A percentile compares a stretch with the other conserved stretches of the same genome.
These are phyloP conservation scores for Paracentrotus lividus DNA, from an alignment of 53 echinoderm and acorn worm genomes.

Conservation along the genomic window DNA sequence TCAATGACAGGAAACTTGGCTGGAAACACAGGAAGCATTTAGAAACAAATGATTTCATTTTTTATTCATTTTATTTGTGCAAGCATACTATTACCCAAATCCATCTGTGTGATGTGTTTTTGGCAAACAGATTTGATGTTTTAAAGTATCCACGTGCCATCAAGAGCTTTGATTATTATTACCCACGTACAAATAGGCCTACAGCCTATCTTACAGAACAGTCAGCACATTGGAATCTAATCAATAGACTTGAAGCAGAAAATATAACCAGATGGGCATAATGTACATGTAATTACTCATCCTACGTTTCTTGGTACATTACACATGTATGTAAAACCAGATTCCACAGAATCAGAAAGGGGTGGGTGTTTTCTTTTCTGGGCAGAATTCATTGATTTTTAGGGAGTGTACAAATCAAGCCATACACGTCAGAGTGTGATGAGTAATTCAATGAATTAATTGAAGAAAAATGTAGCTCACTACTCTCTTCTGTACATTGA, in stretches of 20 bases:
- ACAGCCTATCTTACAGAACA: background rate
- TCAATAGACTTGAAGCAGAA: constrained; percentile 34
- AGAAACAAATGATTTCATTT: background rate
- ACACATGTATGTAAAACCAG: background rate
- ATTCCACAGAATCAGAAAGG: background rate
- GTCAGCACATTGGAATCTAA: constrained; percentile 12
- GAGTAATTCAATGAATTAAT: background rate
- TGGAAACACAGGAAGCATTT: background rate
- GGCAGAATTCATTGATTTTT: constrained; percentile 28
- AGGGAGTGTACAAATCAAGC: background rate
- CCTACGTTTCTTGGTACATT: background rate
- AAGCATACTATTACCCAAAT: background rate
- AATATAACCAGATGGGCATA: constrained; percentile 9
- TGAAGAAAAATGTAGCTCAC: too few relatives aligned
- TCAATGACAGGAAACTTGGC: constrained; percentile 3
- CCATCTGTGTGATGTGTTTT: background rate
- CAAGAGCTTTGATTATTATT: background rate
- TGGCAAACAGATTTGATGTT: too few relatives aligned
- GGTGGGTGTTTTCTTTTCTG: background rate
- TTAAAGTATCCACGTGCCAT: too few relatives aligned
- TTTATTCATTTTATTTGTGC: background rate
- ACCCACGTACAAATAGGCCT: background rate
- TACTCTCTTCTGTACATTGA: too few relatives aligned
- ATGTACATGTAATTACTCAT: constrained; percentile 27
- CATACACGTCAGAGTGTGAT: background rate